Conservation (phyloP, 1,140 invertebrate species). For the Thereuonema tuberculata region DNA sequence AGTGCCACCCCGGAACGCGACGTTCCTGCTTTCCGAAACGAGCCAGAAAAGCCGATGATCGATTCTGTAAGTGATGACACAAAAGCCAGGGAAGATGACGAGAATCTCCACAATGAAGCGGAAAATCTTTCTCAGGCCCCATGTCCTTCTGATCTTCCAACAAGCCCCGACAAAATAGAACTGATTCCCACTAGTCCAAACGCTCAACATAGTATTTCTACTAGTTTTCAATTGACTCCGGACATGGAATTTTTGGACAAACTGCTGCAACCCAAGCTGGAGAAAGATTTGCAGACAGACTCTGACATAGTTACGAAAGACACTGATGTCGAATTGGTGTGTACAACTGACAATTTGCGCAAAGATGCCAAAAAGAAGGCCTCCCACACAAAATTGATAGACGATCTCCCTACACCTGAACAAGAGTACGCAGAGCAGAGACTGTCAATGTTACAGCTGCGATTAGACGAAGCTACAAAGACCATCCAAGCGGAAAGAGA, state of each 20-base stretch:
- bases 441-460: slow-evolving; percentile 49
- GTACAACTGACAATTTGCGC: background rate
- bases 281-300: background rate
- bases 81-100: too few species aligned
- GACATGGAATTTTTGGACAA: slow-evolving; percentile 20
- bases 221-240: slow-evolving; percentile 10
- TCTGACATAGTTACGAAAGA: slow-evolving; percentile 7
- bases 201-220: background rate
- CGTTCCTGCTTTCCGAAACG: slow-evolving; percentile 15
- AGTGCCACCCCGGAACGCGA: slow-evolving; percentile 16
- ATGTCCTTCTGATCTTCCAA: too few species aligned
- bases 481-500: slow-evolving; percentile 54
- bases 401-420: slow-evolving; percentile 28
- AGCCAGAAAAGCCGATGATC: slow-evolving; percentile 12
- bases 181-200: slow-evolving; percentile 5
- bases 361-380: background rate
- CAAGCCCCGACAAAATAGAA: background rate
- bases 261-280: slow-evolving; percentile 5
- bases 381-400: slow-evolving; percentile 40
- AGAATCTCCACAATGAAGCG: background rate
- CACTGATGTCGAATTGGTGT: background rate
- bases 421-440: slow-evolving; percentile 49
- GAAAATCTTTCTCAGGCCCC: background rate
- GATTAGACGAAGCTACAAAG: slow-evolving; percentile 58
- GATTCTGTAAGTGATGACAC: too few species aligned